Evolutionary conservation across 2,797 vertebrate genomes (phyloP).

Genomic region (Myripristis murdjan): DNA sequence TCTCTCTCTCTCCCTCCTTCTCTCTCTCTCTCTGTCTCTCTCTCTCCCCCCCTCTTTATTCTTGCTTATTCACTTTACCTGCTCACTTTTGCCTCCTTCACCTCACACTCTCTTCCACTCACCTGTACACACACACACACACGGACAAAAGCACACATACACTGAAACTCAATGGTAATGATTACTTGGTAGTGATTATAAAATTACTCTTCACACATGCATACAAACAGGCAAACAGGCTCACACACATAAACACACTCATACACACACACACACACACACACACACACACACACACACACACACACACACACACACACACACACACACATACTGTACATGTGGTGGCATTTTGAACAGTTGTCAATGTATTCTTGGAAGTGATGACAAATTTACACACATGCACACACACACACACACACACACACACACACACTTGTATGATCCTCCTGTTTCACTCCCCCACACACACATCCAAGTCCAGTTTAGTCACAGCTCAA

Average conservation of each 20-base stretch:
- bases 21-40: slow-evolving; percentile 44
- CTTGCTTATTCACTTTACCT: slow-evolving; percentile 60
- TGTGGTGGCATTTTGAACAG: slow-evolving; percentile 67
- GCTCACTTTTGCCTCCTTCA: too few relatives aligned
- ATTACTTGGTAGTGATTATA: background rate
- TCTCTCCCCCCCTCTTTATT: slow-evolving; percentile 40
- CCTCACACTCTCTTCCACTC: slow-evolving; percentile 4
- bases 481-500: slow-evolving; percentile 54
- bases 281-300: slow-evolving; percentile 29
- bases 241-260: too few relatives aligned
- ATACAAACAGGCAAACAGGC: background rate
- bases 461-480: slow-evolving; percentile 39
- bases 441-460: slow-evolving; percentile 60
- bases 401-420: too few relatives aligned
- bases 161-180: background rate
- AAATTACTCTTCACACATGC: slow-evolving; percentile 1
- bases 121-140: background rate
- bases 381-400: slow-evolving; percentile 66
- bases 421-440: slow-evolving; percentile 36
- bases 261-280: too few relatives aligned
- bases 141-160: slow-evolving; percentile 5
- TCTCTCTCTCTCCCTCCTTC: slow-evolving; percentile 22
- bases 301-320: background rate
- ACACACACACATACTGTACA: slow-evolving; percentile 32
- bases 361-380: slow-evolving; percentile 79